These are phyloP conservation scores for Mastomys coucha DNA, from an alignment of 2,113 vertebrate genomes.

Conservation along the genomic window DNA sequence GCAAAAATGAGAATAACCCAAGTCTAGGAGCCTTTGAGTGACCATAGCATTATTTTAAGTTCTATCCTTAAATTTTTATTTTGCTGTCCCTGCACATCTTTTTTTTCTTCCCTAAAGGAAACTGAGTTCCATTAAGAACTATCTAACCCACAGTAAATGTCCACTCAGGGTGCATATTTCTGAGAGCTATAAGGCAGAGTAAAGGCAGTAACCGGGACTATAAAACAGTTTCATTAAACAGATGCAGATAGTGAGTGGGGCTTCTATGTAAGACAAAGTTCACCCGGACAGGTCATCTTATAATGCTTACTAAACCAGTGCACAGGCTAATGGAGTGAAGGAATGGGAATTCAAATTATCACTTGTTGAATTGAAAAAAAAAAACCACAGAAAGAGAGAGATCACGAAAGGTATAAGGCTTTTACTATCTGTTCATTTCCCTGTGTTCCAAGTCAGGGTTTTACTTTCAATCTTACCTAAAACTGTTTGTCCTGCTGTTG, in stretches of 20 bases:
- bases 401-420: background rate
- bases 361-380: background rate
- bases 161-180: background rate
- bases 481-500: background rate
- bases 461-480: background rate
- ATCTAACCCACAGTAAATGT: background rate
- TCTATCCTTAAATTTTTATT: background rate
- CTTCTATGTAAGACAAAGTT: background rate
- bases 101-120: background rate
- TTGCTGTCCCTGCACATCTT: background rate
- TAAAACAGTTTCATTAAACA: background rate
- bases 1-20: background rate
- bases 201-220: background rate
- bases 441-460: background rate
- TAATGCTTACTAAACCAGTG: background rate
- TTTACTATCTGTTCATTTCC: background rate
- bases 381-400: no score
- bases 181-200: background rate
- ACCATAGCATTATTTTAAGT: background rate
- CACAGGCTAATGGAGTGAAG: background rate
- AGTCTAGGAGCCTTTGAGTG: background rate
- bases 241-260: background rate
- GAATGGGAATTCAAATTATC: background rate
- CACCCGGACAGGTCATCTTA: background rate
- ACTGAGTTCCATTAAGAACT: background rate